Evolutionary conservation across 2,888 invertebrate species (phyloP), one percentile per base, ranked within the genome.

Genomic region (Andrena chrysosceles): DNA sequence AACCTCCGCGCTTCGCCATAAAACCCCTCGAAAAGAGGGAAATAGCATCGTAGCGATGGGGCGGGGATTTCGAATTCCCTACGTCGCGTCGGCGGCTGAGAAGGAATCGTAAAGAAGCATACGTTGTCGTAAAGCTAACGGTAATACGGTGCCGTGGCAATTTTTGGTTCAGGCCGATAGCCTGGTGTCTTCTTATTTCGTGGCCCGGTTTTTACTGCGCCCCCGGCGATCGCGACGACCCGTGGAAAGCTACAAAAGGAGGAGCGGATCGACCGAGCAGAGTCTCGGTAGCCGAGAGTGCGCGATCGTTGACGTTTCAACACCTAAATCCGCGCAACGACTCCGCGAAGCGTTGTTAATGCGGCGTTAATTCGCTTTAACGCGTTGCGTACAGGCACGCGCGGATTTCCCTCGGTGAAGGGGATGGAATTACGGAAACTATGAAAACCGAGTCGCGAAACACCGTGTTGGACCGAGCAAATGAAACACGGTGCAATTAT

Each of bases 51-150:
- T 13, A 52, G n/a, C 63, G 16, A 8, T 8, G 8, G 29, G 56
- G 13, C 10, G 64, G 13, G 35, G 52, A 42, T 35, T 42, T 68
- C 23, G 35, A 52, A 49, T 74, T 56, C 23, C 59, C 54, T 56
- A 42, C 35, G n/a, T 4, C 16, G 49, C 56, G 56, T 56, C 56
- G 23, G 23, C 56, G 26, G 5, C 26, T 49, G 48, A 20, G 52
- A 16, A 60, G 26, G 59, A 29, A 81, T 72, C 82, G 82, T 81
- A 82, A 82, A 82, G 82, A 42, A 67, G 31, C 76, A 29, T 59
- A 67, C 64, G 56, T 49, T 35, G 60, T 66, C 75, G 75, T 75
- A 71, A 81, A 75, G 56, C 64, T 68, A 66, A 76, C 77, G 64
- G 59, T 60, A 70, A 79, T 60, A 62, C 62, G 48, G 48, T 48